Evolutionary conservation across 2,888 invertebrate species (phyloP).

Genomic region (Candidula unifasciata): DNA sequence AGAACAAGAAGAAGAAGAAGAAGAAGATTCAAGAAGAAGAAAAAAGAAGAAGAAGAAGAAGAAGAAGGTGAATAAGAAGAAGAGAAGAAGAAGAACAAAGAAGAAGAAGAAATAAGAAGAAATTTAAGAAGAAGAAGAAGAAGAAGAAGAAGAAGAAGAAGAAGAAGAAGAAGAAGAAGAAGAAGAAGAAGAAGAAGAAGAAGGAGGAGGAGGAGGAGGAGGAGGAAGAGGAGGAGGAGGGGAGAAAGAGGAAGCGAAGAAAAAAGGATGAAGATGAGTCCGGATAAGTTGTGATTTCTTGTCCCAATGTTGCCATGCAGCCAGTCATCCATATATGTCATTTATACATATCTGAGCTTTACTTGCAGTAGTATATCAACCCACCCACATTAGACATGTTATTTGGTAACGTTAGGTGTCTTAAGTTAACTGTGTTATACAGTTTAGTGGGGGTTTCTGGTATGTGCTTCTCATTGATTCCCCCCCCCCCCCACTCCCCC

Average conservation of each 20-base stretch:
- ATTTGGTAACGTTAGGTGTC: too few relatives aligned
- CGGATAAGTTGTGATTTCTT: too few relatives aligned
- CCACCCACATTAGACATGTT: too few relatives aligned
- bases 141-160: background rate
- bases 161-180: background rate
- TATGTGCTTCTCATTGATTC: too few relatives aligned
- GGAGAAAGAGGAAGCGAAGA: background rate
- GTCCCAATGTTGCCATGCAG: too few relatives aligned
- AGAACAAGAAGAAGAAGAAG: background rate
- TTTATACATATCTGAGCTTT: too few relatives aligned
- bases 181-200: conserved; percentile 10
- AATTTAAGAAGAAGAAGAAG: background rate
- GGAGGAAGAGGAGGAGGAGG: background rate
- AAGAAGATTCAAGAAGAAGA: background rate
- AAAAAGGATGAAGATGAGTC: too few relatives aligned
- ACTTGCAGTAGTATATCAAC: too few relatives aligned
- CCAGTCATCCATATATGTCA: too few relatives aligned
- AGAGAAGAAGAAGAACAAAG: background rate
- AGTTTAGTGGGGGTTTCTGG: too few relatives aligned
- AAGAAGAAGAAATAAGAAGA: background rate
- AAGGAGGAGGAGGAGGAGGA: background rate
- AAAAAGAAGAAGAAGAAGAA: background rate
- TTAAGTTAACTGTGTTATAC: too few relatives aligned
- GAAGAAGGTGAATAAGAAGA: background rate
- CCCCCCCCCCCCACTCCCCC: too few relatives aligned